phyloP scores from a whole-genome alignment of 2,888 invertebrate species.

The Trichopria drosophilae region DNA sequence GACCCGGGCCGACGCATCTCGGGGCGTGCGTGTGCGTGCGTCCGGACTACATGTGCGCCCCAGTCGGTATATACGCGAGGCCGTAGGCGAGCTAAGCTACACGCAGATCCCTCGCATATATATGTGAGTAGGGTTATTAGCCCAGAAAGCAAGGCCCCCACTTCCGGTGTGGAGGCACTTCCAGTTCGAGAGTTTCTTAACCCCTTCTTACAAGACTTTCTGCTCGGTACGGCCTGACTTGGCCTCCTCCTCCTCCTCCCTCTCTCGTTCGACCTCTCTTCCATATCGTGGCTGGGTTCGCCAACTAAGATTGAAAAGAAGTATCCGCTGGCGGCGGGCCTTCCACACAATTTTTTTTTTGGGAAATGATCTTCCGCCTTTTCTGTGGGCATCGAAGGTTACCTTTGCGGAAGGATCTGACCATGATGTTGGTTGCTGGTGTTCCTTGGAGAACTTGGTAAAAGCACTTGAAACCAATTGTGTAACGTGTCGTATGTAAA shows the following conservation, averaged over 20 bases:
- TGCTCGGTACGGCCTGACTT: slow-evolving; percentile 41
- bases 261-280: slow-evolving; percentile 29
- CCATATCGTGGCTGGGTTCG: slow-evolving; percentile 36
- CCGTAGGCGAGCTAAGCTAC: slow-evolving; percentile 26
- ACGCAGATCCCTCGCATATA: slow-evolving; percentile 49
- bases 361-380: not conserved
- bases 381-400: not conserved
- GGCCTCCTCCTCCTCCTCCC: slow-evolving; percentile 8
- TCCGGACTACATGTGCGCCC: not conserved
- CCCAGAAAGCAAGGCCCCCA: slow-evolving; percentile 59
- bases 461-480: too few relatives aligned
- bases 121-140: slow-evolving; percentile 58
- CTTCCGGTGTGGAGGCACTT: slow-evolving; percentile 57
- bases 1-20: too few relatives aligned
- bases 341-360: not conserved
- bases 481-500: too few relatives aligned
- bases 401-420: too few relatives aligned
- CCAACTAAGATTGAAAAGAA: too few relatives aligned
- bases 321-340: slow-evolving; percentile 2
- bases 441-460: too few relatives aligned
- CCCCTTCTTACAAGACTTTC: slow-evolving; percentile 53
- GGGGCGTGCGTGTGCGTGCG: slow-evolving; percentile 23
- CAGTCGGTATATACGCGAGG: slow-evolving; percentile 14
- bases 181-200: slow-evolving; percentile 58
- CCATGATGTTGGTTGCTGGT: too few relatives aligned